Base-by-base conservation (phyloP, 2,113 vertebrate genomes). In the Bujurquina vittata region DNA sequence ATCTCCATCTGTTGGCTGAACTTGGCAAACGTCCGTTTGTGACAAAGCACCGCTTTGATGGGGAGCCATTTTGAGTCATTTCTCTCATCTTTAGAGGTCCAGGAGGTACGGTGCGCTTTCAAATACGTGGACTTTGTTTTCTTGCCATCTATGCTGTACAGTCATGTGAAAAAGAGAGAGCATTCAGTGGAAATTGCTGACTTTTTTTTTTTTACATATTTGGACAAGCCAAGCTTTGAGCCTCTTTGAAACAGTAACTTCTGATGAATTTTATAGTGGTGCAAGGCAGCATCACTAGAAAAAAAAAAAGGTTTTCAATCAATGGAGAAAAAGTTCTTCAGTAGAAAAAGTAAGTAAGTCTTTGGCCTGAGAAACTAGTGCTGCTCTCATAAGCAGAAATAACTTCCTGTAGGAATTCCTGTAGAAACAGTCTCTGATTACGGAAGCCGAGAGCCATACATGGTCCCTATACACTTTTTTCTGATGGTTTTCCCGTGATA, bases 1-100 rank as follows among this genome's bases (percentile, higher is more conserved):
- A 79, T 86, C 87, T 86, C 91, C 90, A 90, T 91, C 90, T 93
- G 90, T 89, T 85, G 84, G 88, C 83, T 61, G 72, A 85, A 63
- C n/a, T 49, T 26, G 62, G 85, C 20, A 90, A 84, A 83, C 79
- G 57, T 82, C 75, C 63, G 63, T 59, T 59, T 69, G 59, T 88
- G 84, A 86, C 85, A 87, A 59, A 84, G 81, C 61, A 58, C 33
- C 78, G 75, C 75, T 87, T 81, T 84, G 75, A 90, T 15, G 58
- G 60, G 84, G 86, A 85, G 82, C 84, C 82, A 90, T 91, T 84
- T 88, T 84, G 85, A 86, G 58, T 56, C 12, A 9, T 79, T 87
- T 56, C 63, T 77, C 49, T 56, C 35, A 29, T 49, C 22, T 87
- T 83, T 22, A 33, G 67, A 72, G 67, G 9, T n/a, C 26, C 46